phyloP scores from a whole-genome alignment of 2,113 vertebrate species.

The Smithornis capensis region DNA sequence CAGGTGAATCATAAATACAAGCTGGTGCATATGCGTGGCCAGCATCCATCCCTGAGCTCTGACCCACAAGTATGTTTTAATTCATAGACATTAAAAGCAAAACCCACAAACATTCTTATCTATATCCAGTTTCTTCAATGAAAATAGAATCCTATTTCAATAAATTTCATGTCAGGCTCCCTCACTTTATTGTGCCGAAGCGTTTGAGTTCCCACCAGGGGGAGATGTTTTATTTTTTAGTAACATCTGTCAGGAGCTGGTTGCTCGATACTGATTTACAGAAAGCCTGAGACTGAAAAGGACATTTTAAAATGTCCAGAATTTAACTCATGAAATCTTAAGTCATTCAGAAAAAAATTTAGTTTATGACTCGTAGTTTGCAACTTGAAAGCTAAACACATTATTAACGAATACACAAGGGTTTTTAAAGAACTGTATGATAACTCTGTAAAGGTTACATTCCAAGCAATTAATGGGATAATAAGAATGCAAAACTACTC shows the following conservation, averaged over 20 bases:
- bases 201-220: slow-evolving; percentile 17
- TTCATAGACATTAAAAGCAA: neutral
- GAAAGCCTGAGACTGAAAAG: neutral
- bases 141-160: neutral
- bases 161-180: neutral
- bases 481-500: neutral
- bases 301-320: neutral
- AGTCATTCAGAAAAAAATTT: neutral
- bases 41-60: neutral
- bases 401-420: neutral
- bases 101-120: neutral
- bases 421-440: neutral
- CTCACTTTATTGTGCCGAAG: neutral
- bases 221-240: slow-evolving; percentile 36
- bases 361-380: neutral
- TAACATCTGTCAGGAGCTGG: neutral
- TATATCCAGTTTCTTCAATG: neutral
- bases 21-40: neutral
- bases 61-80: neutral
- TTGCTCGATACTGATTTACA: neutral
- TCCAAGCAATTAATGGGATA: neutral
- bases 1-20: neutral
- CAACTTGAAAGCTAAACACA: neutral
- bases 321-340: neutral
- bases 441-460: neutral